These are phyloP conservation scores for Zeugodacus cucurbitae DNA, from an alignment of 1,140 invertebrate species.

Conservation along the genomic window DNA sequence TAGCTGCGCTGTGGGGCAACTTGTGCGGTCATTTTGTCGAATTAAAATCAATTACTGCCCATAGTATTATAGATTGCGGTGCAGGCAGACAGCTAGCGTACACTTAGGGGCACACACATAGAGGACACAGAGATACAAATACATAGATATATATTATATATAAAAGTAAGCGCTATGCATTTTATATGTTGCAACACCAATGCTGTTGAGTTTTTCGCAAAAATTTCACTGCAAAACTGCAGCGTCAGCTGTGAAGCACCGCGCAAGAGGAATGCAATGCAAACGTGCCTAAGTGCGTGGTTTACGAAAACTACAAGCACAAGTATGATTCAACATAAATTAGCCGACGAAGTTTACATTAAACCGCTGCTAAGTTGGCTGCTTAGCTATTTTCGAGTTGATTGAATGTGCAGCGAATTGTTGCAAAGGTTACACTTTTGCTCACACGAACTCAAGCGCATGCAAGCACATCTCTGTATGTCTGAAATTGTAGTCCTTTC, in stretches of 20 bases:
- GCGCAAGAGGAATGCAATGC: background rate
- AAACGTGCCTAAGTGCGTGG: background rate
- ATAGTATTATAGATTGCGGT: background rate
- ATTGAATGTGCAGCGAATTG: background rate
- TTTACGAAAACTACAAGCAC: background rate
- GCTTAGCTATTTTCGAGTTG: background rate
- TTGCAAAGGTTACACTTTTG: background rate
- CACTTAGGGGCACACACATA: background rate
- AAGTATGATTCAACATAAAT: background rate
- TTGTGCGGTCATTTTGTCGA: background rate
- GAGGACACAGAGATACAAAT: background rate
- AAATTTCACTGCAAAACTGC: background rate
- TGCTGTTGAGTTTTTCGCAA: background rate
- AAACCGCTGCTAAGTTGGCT: background rate
- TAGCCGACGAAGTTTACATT: background rate
- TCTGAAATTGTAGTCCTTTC: background rate
- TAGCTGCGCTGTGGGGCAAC: background rate
- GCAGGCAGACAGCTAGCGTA: background rate
- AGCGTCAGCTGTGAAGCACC: background rate
- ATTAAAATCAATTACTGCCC: constrained; percentile 12
- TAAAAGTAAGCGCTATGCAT: background rate
- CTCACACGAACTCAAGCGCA: too few relatives aligned
- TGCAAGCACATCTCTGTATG: background rate
- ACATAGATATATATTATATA: background rate
- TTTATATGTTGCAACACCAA: background rate